These are phyloP conservation scores for Tenthredo scrophulariae DNA, from an alignment of 2,888 invertebrate species.

Conservation along the genomic window DNA sequence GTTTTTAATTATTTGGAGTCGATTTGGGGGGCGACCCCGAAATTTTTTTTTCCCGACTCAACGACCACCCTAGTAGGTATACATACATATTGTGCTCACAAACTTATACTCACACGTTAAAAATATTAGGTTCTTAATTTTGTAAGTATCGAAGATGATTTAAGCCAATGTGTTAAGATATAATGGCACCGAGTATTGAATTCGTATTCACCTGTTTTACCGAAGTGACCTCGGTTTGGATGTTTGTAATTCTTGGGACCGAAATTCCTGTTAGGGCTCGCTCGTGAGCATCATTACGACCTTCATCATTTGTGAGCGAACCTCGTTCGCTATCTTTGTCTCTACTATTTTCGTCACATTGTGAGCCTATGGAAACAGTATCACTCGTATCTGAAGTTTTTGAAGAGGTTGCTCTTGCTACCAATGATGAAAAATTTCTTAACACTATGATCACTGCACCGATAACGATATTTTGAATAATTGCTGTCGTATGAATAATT, in stretches of 20 bases:
- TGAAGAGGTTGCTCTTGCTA: not conserved
- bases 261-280: not conserved
- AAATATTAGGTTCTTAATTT: no score
- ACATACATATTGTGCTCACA: no score
- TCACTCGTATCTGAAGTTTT: not conserved
- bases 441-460: not conserved
- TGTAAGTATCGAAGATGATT: not conserved
- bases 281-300: not conserved
- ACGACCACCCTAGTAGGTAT: no score
- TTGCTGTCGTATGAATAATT: not conserved
- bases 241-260: not conserved
- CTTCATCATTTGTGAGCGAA: not conserved
- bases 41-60: no score
- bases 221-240: not conserved
- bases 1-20: no score
- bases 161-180: conserved; percentile 46
- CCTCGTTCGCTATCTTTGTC: not conserved
- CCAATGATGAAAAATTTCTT: not conserved
- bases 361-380: not conserved
- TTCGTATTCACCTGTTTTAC: not conserved
- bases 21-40: no score
- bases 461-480: not conserved
- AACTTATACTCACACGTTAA: no score
- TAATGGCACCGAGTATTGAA: not conserved
- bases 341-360: not conserved